phyloP scores from a whole-genome alignment of 2,113 vertebrate species.

The Lagopus leucura region DNA sequence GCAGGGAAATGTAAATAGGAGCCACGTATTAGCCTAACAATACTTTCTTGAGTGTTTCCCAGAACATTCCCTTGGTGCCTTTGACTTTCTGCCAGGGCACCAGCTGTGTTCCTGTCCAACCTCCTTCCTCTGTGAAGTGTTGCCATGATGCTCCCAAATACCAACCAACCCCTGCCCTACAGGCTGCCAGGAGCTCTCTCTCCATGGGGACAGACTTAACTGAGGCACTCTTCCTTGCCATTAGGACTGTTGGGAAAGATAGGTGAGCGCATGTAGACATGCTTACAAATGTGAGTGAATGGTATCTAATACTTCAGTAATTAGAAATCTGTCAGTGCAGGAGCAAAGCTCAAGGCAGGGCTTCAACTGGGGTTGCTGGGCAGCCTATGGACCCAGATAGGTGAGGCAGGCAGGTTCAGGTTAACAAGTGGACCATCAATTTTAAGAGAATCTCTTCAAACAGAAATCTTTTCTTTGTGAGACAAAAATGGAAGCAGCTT shows the following conservation, averaged over 20 bases:
- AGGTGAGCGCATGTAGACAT: rapidly evolving
- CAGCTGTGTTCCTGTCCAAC: background rate
- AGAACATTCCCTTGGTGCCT: background rate
- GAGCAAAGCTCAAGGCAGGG: background rate
- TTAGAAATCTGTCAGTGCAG: background rate
- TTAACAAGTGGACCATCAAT: background rate
- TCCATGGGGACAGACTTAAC: background rate
- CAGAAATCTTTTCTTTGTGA: background rate
- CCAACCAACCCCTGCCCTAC: no score
- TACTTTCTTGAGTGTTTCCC: conserved; percentile 22
- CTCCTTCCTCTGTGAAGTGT: background rate
- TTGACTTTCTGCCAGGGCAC: conserved; percentile 19
- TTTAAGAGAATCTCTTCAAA: background rate
- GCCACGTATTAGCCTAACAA: background rate
- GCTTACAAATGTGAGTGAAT: background rate
- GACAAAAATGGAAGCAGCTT: rapidly evolving
- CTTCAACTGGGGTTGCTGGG: background rate
- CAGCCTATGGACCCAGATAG: background rate
- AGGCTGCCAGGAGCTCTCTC: background rate
- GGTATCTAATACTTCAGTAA: background rate
- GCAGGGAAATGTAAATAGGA: background rate
- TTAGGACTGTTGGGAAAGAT: rapidly evolving
- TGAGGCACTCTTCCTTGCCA: background rate
- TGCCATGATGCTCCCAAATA: background rate
- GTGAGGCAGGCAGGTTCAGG: background rate